Conservation (phyloP, 2,113 vertebrate species). For the Pleuronectes platessa region DNA sequence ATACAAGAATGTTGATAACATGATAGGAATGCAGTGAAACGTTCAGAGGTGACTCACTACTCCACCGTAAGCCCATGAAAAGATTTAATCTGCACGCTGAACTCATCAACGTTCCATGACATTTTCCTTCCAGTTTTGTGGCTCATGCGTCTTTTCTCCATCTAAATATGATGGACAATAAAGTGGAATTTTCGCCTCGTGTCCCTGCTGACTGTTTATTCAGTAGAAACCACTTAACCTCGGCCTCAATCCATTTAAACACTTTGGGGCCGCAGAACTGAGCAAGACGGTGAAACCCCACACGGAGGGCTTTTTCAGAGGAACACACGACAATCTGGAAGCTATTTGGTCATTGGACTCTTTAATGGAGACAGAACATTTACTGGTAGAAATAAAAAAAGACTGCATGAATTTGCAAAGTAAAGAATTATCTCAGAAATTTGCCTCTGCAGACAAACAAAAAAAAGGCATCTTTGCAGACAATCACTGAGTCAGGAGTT, state of each 20-base stretch:
- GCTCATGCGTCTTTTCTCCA: constrained; percentile 13
- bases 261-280: constrained; percentile 29
- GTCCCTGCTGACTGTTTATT: constrained; percentile 50
- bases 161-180: constrained; percentile 36
- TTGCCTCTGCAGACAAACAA: neutral
- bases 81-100: constrained; percentile 3
- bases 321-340: constrained; percentile 31
- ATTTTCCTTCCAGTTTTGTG: constrained; percentile 12
- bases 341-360: constrained; percentile 16
- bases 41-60: too few relatives aligned
- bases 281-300: constrained; percentile 14
- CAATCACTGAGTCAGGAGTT: too few relatives aligned
- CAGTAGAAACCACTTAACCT: constrained; percentile 52
- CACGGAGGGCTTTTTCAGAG: constrained; percentile 14
- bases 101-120: neutral
- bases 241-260: constrained; percentile 52
- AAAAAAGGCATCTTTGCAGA: neutral
- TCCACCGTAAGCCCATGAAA: too few relatives aligned
- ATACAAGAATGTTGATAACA: too few relatives aligned
- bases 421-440: neutral
- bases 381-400: neutral
- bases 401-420: neutral
- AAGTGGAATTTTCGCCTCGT: constrained; percentile 36
- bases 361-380: constrained; percentile 35
- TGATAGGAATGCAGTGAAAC: too few relatives aligned